These are phyloP conservation scores for Amaurobius ferox DNA, from an alignment of 2,888 invertebrate genomes.

Conservation along the genomic window DNA sequence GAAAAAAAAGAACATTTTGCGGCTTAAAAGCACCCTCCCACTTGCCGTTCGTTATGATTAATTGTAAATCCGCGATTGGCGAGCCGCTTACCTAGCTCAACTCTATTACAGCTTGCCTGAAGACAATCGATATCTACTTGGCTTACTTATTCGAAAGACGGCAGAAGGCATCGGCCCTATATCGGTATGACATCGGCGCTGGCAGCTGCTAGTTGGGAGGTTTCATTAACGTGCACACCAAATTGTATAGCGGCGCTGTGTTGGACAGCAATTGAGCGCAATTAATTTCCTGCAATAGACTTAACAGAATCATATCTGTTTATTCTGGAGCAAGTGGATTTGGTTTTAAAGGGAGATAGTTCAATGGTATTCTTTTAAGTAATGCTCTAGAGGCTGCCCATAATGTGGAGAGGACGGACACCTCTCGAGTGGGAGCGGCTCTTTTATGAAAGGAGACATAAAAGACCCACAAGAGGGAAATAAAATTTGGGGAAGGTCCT, in stretches of 20 bases:
- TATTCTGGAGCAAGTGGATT: too few species aligned
- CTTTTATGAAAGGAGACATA: too few species aligned
- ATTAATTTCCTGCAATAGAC: background rate
- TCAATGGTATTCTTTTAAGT: too few species aligned
- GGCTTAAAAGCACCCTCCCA: conserved; percentile 17
- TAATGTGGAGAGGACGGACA: too few species aligned
- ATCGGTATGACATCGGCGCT: conserved; percentile 4
- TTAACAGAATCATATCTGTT: background rate
- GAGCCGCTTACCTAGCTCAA: conserved; percentile 16
- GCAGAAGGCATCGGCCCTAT: conserved; percentile 3
- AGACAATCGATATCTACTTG: conserved; percentile 38
- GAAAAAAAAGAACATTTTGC: conserved; percentile 4
- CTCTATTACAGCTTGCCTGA: conserved; percentile 16
- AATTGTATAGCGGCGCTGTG: background rate
- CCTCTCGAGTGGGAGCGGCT: too few species aligned
- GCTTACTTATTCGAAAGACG: background rate
- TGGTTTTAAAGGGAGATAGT: too few species aligned
- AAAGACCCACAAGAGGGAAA: too few species aligned
- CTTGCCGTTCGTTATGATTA: conserved; percentile 48
- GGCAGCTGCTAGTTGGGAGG: conserved; percentile 20
- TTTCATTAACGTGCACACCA: conserved; percentile 38
- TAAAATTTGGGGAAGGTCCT: too few species aligned
- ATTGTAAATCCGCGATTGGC: conserved; percentile 37
- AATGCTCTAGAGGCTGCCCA: too few species aligned
- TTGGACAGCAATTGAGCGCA: background rate